Base-by-base conservation (phyloP, 2,888 invertebrate genomes). In the Amblyjoppa fuscipennis region DNA sequence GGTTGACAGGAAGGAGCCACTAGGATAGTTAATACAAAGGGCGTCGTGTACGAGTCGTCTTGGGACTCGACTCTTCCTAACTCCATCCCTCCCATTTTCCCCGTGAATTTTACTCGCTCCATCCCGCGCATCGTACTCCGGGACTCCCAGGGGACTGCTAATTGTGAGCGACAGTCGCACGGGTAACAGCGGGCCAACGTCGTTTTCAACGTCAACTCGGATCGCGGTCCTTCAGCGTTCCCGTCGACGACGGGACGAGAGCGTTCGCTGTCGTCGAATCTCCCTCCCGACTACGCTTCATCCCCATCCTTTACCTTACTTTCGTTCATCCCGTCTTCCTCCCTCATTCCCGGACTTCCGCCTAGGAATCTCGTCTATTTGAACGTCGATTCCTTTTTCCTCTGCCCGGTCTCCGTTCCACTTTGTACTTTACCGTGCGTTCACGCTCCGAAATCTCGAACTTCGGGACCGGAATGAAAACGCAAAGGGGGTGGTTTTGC, bases 91-190 rank as follows among this genome's bases (percentile, higher is more conserved):
- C 85, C 80, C 88, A 87, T 87, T 88, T 85, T 87, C 87, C 83
- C 83, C 86, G 68, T 76, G 80, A 86, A 76, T 83, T 86, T 87
- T 76, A 76, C 73, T 77, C 69, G 45, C 77, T 69, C 56, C 81
- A 61, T 88, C 88, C 88, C 87, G 89, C 41, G 88, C 88, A 90
- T 90, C 88, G 78, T 73, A 64, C 87, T 41, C 79, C 78, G 64
- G 75, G 53, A 56, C 74, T 91, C 92, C 92, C 91, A 88, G 85
- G 92, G 92, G 92, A 92, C 89, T 91, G 90, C 91, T 93, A 93
- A 93, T 93, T 92, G 92, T 92, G 92, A 93, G 92, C 92, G 93
- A 93, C 93, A 93, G 92, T 91, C 91, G 90, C 91, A 89, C 90
- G 92, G 87, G 89, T 89, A 91, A 90, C 88, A 87, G 89, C 16